These are phyloP conservation scores for Leptatherina wallacei DNA, from an alignment of 2,797 vertebrate genomes.

Conservation along the genomic window DNA sequence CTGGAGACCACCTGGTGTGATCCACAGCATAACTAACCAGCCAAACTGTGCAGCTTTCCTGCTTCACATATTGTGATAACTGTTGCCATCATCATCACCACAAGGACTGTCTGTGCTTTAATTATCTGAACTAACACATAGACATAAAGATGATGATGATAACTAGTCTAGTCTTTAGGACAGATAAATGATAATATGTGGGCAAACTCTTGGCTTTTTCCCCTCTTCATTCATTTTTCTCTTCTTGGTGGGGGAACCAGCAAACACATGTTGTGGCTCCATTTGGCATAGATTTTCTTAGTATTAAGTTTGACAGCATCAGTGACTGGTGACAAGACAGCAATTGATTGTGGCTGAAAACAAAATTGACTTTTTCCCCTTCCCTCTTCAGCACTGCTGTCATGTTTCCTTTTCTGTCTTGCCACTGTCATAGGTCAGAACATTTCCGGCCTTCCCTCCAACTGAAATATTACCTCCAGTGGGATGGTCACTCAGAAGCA, in stretches of 20 bases:
- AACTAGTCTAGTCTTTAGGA: slow-evolving; percentile 51
- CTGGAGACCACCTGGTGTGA: slow-evolving; percentile 83
- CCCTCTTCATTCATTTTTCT: slow-evolving; percentile 41
- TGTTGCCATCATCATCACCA: slow-evolving; percentile 49
- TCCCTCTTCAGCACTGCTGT: slow-evolving; percentile 21
- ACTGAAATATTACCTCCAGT: slow-evolving; percentile 48
- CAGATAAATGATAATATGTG: slow-evolving; percentile 31
- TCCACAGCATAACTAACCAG: slow-evolving; percentile 37
- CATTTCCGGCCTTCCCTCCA: slow-evolving; percentile 28
- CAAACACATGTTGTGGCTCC: slow-evolving; percentile 35
- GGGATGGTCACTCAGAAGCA: slow-evolving; percentile 35
- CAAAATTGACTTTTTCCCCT: slow-evolving; percentile 36
- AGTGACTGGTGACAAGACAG: slow-evolving; percentile 31
- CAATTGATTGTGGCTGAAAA: slow-evolving; percentile 54
- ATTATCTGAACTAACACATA: slow-evolving; percentile 47
- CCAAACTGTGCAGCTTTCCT: slow-evolving; percentile 34
- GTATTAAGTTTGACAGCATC: not conserved
- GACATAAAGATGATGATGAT: slow-evolving; percentile 50
- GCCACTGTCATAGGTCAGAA: slow-evolving; percentile 30
- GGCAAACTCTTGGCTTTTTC: slow-evolving; percentile 31
- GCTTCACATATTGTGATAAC: slow-evolving; percentile 37
- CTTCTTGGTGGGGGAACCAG: slow-evolving; percentile 44
- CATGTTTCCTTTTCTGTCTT: slow-evolving; percentile 34
- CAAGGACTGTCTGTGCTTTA: slow-evolving; percentile 49
- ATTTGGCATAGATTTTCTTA: slow-evolving; percentile 19